Evolutionary conservation across 1,140 invertebrate species (phyloP), one percentile per base, ranked within the genome.

Genomic region (Eueides isabella): DNA sequence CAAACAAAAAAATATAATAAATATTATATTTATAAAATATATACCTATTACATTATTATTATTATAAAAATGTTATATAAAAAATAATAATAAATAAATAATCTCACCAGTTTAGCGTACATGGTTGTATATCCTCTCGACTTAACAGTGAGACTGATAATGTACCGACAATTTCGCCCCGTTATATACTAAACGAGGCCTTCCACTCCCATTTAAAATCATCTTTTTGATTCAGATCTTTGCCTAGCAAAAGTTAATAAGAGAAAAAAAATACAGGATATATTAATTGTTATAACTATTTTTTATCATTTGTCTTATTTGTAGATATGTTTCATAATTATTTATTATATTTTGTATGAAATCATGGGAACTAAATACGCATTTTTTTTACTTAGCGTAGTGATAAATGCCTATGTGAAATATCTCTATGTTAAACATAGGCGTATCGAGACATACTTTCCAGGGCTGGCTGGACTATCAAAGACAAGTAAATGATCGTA

Each of bases 81-180:
- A 65, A 61, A 67, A 28, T 72, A 74, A 72, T 69, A 63, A 71
- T 61, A 11, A n/a, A 44, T 30, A 68, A 62, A 62, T 64, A 44
- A 68, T 64, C 88, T 90, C 74, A 90, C 86, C 85, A 90, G 72
- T 87, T 90, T 90, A 72, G 83, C 83, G 86, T 77, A 88, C 87
- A 89, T 89, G 76, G 35, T 83, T 84, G 66, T 72, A 75, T 85
- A 87, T 88, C 86, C 87, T 89, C 87, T 89, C 85, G 71, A 85
- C 85, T 79, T 61, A 38, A 67, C 63, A 80, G 85, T 86, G 85
- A 89, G 87, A 89, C 87, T 89, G 87, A 89, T 88, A 69, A 61
- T 26, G 67, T n/a, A 63, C 14, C n/a, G 35, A 35, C 5, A n/a
- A 23, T 26, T 67, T 71, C 23, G 19, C 55, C 23, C 64, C 72